Base-by-base conservation (phyloP, 2,797 vertebrate species). In the Cryptoblepharus egeriae region DNA sequence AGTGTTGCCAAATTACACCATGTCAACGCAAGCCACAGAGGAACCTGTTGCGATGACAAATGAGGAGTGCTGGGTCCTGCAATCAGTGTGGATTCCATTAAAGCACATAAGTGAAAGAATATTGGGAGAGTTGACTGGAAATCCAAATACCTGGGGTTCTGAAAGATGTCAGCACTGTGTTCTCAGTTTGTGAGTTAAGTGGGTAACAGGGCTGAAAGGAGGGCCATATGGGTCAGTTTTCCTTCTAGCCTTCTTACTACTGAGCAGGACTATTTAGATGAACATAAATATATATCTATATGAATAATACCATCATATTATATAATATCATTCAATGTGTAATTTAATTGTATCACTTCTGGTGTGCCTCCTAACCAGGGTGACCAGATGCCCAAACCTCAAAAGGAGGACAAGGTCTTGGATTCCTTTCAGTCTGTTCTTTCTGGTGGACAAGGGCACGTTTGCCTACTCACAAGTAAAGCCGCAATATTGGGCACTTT, bases 1-100 rank as follows among this genome's bases (percentile, higher is more conserved):
- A 90, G 78, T 84, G 15, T 79, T 81, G 90, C 90, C 87, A 92
- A 88, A 91, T 91, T 91, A 90, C 81, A 85, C 91, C 90, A 85
- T 88, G 87, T 88, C 91, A 87, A 61, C 82, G 91, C 84, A 85
- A 91, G 86, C 83, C 89, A 90, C 80, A 84, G 88, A 92, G 82
- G 90, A 90, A 77, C 89, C 84, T 69, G 81, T 87, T 90, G 86
- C 89, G 85, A 61, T 93, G 89, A 91, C 83, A 91, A 89, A 91
- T 88, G 91, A 85, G 65, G 88, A 87, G 84, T 81, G 75, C 83
- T 80, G 88, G 81, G 84, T 91, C 84, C 77, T 88, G 78, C 92
- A 84, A 91, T 90, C 89, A 89, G 92, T 91, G 78, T 76, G 73
- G 79, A 39, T 88, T 79, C 88, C 83, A 57, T 86, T 76, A 90